phyloP scores from a whole-genome alignment of 2,113 vertebrate genomes.

The Ranitomeya imitator region DNA sequence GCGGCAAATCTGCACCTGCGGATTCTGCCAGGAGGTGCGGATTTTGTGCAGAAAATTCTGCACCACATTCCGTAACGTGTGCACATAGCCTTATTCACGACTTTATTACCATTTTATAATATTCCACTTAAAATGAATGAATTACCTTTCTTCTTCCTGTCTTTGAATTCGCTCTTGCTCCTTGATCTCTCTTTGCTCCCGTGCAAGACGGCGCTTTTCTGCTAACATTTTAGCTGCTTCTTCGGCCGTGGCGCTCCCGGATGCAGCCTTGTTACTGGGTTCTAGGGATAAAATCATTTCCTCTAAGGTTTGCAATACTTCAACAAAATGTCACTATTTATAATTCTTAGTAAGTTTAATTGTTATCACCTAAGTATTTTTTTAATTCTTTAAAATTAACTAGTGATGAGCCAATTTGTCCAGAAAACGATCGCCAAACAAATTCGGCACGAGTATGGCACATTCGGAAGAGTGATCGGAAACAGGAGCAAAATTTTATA shows the following conservation, averaged over 20 bases:
- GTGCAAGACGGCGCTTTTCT: conserved; percentile 82
- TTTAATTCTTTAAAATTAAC: no score
- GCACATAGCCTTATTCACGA: no score
- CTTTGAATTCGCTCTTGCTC: conserved; percentile 79
- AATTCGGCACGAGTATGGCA: no score
- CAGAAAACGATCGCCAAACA: no score
- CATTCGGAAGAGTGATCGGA: no score
- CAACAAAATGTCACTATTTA: not conserved
- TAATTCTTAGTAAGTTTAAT: not conserved
- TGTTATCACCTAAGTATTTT: no score
- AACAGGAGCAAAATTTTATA: no score
- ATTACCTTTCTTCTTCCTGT: conserved; percentile 82
- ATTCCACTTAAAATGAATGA: not conserved
- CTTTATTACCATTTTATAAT: not conserved
- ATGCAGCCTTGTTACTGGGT: conserved; percentile 68
- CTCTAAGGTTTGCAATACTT: not conserved
- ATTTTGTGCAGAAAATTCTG: no score
- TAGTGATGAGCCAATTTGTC: no score
- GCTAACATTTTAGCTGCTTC: conserved; percentile 86
- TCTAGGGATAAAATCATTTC: conserved; percentile 67
- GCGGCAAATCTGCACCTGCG: no score
- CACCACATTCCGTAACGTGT: no score
- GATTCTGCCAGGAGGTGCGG: no score
- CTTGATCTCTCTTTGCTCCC: conserved; percentile 83
- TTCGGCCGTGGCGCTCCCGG: conserved; percentile 80